phyloP scores from a whole-genome alignment of 2,888 invertebrate genomes.

The Sminthurinus aureus region DNA sequence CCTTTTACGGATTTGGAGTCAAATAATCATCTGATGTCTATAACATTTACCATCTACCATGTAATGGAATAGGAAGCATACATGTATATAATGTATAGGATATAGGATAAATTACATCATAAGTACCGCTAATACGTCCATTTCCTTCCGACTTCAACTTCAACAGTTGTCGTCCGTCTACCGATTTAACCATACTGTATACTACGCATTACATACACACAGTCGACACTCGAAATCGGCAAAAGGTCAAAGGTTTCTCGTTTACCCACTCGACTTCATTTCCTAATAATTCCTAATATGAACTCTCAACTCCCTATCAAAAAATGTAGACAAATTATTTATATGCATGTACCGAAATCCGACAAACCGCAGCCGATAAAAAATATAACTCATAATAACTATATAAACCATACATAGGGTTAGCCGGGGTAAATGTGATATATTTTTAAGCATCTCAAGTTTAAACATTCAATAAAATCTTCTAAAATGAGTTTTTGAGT shows the following conservation, averaged over 20 bases:
- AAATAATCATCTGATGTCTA: too few relatives aligned
- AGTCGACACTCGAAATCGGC: background rate
- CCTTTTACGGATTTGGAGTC: too few relatives aligned
- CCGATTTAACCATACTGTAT: background rate
- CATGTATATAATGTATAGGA: background rate
- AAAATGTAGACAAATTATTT: background rate
- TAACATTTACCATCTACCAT: too few relatives aligned
- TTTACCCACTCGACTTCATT: background rate
- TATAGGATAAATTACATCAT: background rate
- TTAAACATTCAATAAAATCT: too few relatives aligned
- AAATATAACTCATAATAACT: too few relatives aligned
- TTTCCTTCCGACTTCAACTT: background rate
- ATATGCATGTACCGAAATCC: background rate
- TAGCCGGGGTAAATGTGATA: too few relatives aligned
- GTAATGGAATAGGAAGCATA: too few relatives aligned
- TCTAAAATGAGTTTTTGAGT: too few relatives aligned
- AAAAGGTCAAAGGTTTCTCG: slow-evolving; percentile 12
- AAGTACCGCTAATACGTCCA: background rate
- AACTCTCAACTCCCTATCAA: background rate
- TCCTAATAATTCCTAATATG: too few relatives aligned
- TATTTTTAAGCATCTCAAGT: too few relatives aligned
- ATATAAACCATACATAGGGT: too few relatives aligned
- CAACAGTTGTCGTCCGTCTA: background rate
- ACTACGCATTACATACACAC: background rate
- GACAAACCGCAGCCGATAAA: background rate